A percentile compares a stretch with the other conserved stretches of the same genome.
Evolutionary conservation across 2,888 invertebrate genomes (phyloP).

Genomic region (Drosophila barbarae): DNA sequence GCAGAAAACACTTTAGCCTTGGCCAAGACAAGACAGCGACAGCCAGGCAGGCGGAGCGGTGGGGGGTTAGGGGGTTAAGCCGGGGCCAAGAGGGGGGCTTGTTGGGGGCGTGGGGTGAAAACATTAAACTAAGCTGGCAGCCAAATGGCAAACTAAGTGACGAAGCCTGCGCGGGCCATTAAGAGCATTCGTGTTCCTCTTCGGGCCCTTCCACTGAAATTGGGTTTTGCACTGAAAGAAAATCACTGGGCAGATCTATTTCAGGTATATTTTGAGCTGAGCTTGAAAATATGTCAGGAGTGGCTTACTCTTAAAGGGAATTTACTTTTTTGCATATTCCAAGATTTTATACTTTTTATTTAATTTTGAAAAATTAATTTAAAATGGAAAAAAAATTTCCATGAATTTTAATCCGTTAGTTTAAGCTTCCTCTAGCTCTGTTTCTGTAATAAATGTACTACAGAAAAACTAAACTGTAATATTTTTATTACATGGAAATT

Average conservation of each 20-base stretch:
- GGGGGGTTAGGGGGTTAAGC: slow-evolving; percentile 7
- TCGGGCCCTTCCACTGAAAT: slow-evolving; percentile 17
- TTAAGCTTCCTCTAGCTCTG: not conserved
- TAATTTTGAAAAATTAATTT: not conserved
- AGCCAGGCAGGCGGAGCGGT: slow-evolving; percentile 3
- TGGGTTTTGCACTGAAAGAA: slow-evolving; percentile 26
- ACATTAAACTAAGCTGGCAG: slow-evolving; percentile 61
- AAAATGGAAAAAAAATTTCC: not conserved
- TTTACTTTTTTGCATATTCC: accelerated
- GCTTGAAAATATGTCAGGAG: not conserved
- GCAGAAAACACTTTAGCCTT: slow-evolving; percentile 55
- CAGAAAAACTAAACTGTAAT: not conserved
- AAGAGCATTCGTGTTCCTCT: slow-evolving; percentile 33
- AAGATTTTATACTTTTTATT: not conserved
- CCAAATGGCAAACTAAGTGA: slow-evolving; percentile 61
- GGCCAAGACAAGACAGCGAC: slow-evolving; percentile 29
- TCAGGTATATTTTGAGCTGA: not conserved
- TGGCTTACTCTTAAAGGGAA: not conserved
- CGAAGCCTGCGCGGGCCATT: slow-evolving; percentile 37
- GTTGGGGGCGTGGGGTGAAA: not conserved
- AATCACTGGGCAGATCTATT: too few species aligned
- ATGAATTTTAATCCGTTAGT: not conserved
- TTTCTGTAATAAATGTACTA: not conserved
- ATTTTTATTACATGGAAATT: not conserved
- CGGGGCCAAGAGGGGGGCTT: too few species aligned